These are phyloP conservation scores for Drosophila percnosoma DNA, from an alignment of 2,888 invertebrate genomes.

Conservation along the genomic window DNA sequence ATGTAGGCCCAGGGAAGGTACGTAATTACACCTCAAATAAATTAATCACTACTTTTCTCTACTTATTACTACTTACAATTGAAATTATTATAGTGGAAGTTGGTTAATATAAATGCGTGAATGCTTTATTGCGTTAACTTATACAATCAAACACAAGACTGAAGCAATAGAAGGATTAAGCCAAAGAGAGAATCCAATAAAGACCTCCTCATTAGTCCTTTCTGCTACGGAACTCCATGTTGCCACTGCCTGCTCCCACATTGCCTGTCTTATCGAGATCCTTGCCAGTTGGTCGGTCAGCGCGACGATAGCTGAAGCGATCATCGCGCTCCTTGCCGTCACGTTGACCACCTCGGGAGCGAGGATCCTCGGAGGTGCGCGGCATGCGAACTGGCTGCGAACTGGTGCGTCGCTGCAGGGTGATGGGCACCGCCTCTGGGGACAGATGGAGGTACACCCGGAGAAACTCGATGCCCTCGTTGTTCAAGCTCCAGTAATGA, in stretches of 20 bases:
- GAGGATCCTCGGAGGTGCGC: constrained; percentile 25
- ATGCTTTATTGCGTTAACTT: neutral
- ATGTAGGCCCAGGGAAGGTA: neutral
- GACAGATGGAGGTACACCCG: constrained; percentile 30
- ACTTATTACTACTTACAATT: neutral
- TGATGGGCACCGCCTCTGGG: constrained; percentile 2
- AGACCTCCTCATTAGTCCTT: neutral
- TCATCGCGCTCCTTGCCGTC: constrained; percentile 45
- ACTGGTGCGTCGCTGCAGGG: neutral
- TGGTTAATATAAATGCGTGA: neutral
- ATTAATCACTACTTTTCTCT: neutral
- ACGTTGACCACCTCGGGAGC: constrained; percentile 13
- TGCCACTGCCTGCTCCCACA: constrained; percentile 34
- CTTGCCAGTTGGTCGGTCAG: constrained; percentile 3
- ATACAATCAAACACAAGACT: neutral
- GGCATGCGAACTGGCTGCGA: constrained; percentile 35
- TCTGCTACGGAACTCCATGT: constrained; percentile 26
- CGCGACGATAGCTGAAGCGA: constrained; percentile 40
- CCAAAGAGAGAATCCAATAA: neutral
- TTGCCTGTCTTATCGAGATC: constrained; percentile 27
- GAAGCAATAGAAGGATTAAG: neutral
- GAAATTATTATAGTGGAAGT: neutral
- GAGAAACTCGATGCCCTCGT: constrained; percentile 44
- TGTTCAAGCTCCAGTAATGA: constrained; percentile 46
- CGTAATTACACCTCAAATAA: neutral